Conservation (phyloP, 2,888 invertebrate species). For the Cataglyphis albicans region DNA sequence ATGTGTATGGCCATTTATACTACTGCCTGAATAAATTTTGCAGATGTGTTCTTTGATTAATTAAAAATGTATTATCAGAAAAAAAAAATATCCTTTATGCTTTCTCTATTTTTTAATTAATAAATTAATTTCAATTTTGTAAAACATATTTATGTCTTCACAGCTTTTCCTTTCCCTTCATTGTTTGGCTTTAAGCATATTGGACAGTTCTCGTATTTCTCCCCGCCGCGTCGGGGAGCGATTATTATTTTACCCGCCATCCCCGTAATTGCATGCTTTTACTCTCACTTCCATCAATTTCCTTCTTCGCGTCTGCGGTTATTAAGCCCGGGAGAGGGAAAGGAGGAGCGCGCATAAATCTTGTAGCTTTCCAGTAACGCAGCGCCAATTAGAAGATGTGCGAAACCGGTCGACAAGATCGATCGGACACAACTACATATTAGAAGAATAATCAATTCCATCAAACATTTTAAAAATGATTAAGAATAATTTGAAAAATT, state of each 20-base stretch:
- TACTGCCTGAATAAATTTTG: not conserved
- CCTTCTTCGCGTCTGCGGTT: conserved; percentile 33
- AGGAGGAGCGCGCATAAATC: conserved; percentile 23
- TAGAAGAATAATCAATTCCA: not conserved
- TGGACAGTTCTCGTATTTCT: conserved; percentile 38
- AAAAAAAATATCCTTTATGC: not conserved
- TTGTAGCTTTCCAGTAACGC: conserved; percentile 34
- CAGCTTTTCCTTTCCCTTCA: conserved; percentile 5
- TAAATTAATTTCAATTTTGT: conserved; percentile 11
- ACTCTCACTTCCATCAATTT: conserved; percentile 54
- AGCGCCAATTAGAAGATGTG: conserved; percentile 26
- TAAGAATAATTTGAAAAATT: not conserved
- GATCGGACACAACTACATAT: not conserved
- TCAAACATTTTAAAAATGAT: not conserved
- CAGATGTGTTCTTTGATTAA: not conserved
- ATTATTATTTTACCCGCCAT: conserved; percentile 48
- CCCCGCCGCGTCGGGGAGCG: not conserved
- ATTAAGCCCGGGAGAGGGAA: conserved; percentile 20
- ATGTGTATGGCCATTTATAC: not conserved
- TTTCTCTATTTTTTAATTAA: not conserved
- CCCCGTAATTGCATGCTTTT: conserved; percentile 47
- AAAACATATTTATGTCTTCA: conserved; percentile 12
- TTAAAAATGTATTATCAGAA: not conserved
- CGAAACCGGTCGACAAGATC: not conserved
- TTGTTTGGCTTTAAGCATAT: conserved; percentile 42